These are phyloP conservation scores for Forbesichthys agassizii DNA, from an alignment of 2,113 vertebrate genomes.

Conservation along the genomic window DNA sequence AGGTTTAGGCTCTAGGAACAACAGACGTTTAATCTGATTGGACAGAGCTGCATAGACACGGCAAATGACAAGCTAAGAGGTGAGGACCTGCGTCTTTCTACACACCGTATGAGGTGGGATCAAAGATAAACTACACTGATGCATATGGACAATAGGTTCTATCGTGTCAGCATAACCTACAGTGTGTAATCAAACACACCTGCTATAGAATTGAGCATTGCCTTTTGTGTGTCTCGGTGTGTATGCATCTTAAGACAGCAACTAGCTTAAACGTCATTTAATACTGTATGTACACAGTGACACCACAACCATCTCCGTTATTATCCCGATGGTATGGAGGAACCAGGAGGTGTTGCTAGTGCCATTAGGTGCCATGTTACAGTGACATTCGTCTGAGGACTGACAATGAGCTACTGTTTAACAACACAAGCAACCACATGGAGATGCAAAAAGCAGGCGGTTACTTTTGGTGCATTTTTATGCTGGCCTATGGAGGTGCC, in stretches of 20 bases:
- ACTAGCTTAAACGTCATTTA: constrained; percentile 28
- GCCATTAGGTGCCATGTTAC: not conserved
- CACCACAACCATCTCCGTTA: constrained; percentile 34
- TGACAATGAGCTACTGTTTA: constrained; percentile 42
- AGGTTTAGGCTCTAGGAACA: not conserved
- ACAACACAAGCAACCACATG: constrained; percentile 60
- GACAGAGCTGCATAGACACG: too few species aligned
- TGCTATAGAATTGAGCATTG: too few species aligned
- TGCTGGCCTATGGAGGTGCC: constrained; percentile 61
- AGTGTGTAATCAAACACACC: too few species aligned
- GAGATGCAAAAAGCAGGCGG: constrained; percentile 52
- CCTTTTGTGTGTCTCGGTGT: too few species aligned
- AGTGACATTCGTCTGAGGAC: constrained; percentile 6
- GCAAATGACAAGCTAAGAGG: too few species aligned
- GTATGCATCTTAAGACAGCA: not conserved
- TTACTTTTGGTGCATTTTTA: constrained; percentile 75
- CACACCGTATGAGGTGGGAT: too few species aligned
- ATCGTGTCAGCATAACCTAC: too few species aligned
- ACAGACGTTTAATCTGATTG: not conserved
- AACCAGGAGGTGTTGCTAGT: not conserved
- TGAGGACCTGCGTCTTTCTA: too few species aligned
- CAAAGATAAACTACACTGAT: too few species aligned
- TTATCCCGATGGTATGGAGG: constrained; percentile 26
- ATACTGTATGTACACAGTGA: constrained; percentile 17
- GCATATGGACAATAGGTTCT: too few species aligned